Evolutionary conservation across 2,113 vertebrate species (phyloP).

Genomic region (Notothenia coriiceps): DNA sequence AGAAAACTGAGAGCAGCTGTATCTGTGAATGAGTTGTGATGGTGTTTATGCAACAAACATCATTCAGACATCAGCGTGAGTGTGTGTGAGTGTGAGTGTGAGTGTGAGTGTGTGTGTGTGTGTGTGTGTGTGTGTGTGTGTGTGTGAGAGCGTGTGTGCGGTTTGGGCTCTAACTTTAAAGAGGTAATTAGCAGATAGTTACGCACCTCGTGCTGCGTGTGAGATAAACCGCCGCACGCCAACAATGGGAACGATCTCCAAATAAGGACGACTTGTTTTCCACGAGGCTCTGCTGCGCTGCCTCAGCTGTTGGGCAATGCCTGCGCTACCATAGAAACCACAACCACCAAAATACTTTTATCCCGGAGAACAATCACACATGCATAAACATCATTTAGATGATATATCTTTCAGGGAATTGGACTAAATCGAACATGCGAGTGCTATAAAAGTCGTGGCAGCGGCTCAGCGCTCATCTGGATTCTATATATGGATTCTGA

Average conservation of each 20-base stretch:
- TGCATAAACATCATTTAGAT: constrained; percentile 60
- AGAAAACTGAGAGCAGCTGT: no score
- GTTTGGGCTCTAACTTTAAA: constrained; percentile 64
- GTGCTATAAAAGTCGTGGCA: constrained; percentile 33
- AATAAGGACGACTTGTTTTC: constrained; percentile 61
- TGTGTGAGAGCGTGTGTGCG: constrained; percentile 12
- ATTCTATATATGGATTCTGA: constrained; percentile 34
- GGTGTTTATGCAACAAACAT: no score
- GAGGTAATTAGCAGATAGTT: constrained; percentile 75
- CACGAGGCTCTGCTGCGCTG: constrained; percentile 42
- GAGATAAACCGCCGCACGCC: constrained; percentile 72
- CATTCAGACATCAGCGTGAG: no score
- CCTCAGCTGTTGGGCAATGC: constrained; percentile 57
- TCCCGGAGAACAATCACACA: constrained; percentile 39
- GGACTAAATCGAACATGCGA: constrained; percentile 39
- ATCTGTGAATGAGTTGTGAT: no score
- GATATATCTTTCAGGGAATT: constrained; percentile 47
- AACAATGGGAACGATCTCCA: constrained; percentile 56
- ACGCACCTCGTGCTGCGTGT: constrained; percentile 57
- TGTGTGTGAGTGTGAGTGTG: no score
- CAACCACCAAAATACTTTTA: constrained; percentile 54
- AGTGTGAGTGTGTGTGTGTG: constrained; percentile 56
- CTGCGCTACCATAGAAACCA: constrained; percentile 65
- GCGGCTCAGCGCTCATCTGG: constrained; percentile 37
- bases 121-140: no score